A percentile compares a stretch with the other conserved stretches of the same genome.
These are phyloP conservation scores for Neotoxoptera formosana DNA, from an alignment of 1,140 invertebrate species.

Conservation along the genomic window DNA sequence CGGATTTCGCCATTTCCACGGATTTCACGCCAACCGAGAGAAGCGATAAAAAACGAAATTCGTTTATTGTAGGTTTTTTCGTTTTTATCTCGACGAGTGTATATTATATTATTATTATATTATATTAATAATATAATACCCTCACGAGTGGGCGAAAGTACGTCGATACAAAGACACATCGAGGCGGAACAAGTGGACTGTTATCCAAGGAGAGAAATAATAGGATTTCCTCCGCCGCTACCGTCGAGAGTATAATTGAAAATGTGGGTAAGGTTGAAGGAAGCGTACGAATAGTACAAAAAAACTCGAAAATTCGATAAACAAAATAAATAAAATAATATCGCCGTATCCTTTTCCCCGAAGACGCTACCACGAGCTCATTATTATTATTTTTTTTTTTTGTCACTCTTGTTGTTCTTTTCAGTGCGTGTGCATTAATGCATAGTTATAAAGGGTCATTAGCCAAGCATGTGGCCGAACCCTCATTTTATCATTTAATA, in stretches of 20 bases:
- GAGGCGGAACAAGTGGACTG: background rate
- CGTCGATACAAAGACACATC: background rate
- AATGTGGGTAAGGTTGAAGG: background rate
- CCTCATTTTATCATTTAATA: too few species aligned
- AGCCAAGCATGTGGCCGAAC: too few species aligned
- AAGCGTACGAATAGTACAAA: background rate
- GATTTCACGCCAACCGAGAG: background rate
- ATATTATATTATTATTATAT: background rate
- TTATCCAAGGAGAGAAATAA: background rate
- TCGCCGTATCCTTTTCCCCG: background rate
- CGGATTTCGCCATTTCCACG: background rate
- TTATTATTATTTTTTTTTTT: background rate
- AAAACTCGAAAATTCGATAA: background rate
- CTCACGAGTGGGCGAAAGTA: background rate
- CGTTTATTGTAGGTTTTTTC: background rate
- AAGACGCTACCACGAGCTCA: background rate
- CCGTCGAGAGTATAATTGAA: background rate
- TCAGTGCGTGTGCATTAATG: background rate
- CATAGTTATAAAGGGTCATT: too few species aligned
- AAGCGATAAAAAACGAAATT: background rate
- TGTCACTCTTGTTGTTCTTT: background rate
- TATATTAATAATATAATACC: background rate
- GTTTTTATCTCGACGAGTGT: background rate
- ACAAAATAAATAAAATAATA: constrained; percentile 13
- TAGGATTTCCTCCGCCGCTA: background rate